Evolutionary conservation across 2,113 vertebrate species (phyloP).

Genomic region (Psilopsiagon aurifrons): DNA sequence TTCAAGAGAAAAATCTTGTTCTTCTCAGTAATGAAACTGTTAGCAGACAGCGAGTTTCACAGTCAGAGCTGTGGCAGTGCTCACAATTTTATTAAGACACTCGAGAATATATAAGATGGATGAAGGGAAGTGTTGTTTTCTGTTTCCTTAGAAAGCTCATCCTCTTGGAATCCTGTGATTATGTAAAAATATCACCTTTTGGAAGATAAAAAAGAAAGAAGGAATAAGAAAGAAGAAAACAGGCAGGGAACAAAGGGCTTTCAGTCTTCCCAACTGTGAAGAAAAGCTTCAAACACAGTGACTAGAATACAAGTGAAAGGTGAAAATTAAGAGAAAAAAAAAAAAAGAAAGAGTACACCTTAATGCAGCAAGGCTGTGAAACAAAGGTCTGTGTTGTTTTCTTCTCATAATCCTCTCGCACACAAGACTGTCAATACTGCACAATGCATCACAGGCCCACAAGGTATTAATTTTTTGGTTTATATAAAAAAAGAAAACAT

Average conservation of each 20-base stretch:
- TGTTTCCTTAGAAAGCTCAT: not conserved
- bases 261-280: not conserved
- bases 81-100: not conserved
- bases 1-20: slow-evolving; percentile 4
- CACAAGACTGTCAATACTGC: not conserved
- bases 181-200: not conserved
- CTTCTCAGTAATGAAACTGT: not conserved
- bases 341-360: not conserved
- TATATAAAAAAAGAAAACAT: not conserved
- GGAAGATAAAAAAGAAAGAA: not conserved
- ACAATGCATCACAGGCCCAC: not conserved
- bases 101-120: not conserved
- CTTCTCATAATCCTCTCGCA: not conserved
- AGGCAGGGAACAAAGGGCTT: not conserved
- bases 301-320: not conserved
- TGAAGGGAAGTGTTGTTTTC: not conserved
- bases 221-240: not conserved
- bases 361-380: not conserved
- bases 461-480: not conserved
- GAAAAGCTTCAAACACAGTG: not conserved
- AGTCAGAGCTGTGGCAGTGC: not conserved
- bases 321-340: not conserved
- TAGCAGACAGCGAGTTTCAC: not conserved
- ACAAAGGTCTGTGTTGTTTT: not conserved
- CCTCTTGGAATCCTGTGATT: not conserved